Evolutionary conservation across 2,113 vertebrate genomes (phyloP), one percentile per base, ranked within the genome.

Genomic region (Anolis sagrei): DNA sequence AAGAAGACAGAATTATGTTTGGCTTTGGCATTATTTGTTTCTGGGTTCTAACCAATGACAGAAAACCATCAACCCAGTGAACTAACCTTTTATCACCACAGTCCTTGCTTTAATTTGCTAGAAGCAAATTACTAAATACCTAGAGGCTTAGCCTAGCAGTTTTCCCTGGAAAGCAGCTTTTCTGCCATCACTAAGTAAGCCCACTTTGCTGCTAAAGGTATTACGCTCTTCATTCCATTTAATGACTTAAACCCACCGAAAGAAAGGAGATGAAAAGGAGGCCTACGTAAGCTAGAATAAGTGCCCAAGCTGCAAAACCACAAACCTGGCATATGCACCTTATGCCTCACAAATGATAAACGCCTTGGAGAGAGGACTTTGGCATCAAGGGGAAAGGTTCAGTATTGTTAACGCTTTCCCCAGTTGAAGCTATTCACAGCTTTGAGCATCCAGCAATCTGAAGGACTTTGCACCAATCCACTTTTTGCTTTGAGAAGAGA

Each of bases 121-220:
- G 93, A 88, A 93, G 89, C 89, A 93, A 94, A 93, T 93, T 92
- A 84, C 90, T 87, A 92, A 94, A 95, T 94, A 94, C 89, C 91
- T 93, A 93, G 13, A 14, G 87, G 89, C 91, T 94, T 94, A 94
- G 82, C 51, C 72, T 86, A 90, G 85, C 66, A 79, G 84, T 82
- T 92, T 91, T 89, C 74, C 84, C 75, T 76, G 79, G 79, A 93
- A 91, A 94, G 89, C 86, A 78, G 90, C 89, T 81, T 94, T 86
- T 32, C 91, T 88, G 83, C 85, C 79, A 70, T 82, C 76, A 76
- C 58, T 82, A 83, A 94, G 89, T 79, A 90, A 91, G 83, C 92
- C 87, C 91, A 86, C 81, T 90, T 83, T 79, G 69, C n/a, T 0
- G 0, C 29, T 68, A 92, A 90, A 87, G 90, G 89, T 36, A 76